Evolutionary conservation across 2,888 invertebrate species (phyloP).

Genomic region (Zootermopsis nevadensis): DNA sequence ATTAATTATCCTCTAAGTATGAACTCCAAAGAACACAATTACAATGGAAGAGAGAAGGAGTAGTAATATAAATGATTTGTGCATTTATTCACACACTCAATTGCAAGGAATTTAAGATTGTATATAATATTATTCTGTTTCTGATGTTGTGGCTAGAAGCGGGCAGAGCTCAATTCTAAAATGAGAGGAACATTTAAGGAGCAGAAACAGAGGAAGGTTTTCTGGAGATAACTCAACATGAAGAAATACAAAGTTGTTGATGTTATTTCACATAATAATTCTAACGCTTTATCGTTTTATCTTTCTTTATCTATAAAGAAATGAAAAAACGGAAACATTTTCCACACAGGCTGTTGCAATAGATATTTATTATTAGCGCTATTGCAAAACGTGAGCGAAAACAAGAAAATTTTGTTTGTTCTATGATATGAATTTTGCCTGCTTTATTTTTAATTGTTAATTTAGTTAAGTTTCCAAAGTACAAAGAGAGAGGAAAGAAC

Average conservation of each 20-base stretch:
- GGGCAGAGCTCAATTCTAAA: constrained; percentile 38
- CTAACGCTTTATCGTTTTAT: constrained; percentile 65
- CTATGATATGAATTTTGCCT: constrained; percentile 30
- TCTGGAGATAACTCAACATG: constrained; percentile 44
- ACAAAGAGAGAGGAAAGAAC: constrained; percentile 41
- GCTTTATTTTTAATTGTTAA: constrained; percentile 25
- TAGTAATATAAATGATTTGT: constrained; percentile 46
- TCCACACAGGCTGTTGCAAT: constrained; percentile 50
- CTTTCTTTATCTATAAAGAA: constrained; percentile 55
- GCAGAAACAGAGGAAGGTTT: constrained; percentile 44
- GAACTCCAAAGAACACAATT: constrained; percentile 43
- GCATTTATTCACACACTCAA: constrained; percentile 47
- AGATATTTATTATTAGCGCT: constrained; percentile 47
- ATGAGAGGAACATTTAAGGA: constrained; percentile 17
- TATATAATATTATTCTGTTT: constrained; percentile 49
- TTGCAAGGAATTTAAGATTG: constrained; percentile 39
- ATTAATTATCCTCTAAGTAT: constrained; percentile 43
- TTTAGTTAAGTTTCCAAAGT: constrained; percentile 47
- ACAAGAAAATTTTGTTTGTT: constrained; percentile 33
- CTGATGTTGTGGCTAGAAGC: constrained; percentile 41
- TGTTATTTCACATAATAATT: constrained; percentile 53
- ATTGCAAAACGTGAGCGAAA: constrained; percentile 34
- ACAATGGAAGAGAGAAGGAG: constrained; percentile 33
- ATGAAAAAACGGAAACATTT: constrained; percentile 41
- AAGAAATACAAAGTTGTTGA: constrained; percentile 39